Base-by-base conservation (phyloP, 2,797 vertebrate species). In the Aratinga solstitialis region DNA sequence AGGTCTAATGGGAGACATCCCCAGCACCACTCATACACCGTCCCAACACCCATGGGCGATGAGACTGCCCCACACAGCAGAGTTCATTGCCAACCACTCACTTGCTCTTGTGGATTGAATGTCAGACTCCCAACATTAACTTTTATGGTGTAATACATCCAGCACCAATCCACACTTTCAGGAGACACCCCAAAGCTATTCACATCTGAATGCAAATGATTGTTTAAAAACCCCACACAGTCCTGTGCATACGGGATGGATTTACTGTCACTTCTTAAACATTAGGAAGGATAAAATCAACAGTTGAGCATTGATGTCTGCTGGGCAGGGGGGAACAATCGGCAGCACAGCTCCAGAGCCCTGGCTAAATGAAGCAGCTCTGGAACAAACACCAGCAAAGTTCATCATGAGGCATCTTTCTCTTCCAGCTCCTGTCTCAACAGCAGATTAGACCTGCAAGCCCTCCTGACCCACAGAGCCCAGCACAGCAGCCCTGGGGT, bases 221-320 rank as follows among this genome's bases (percentile, higher is more conserved):
- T 71, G 34, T 76, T 95, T 87, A 69, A 96, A 93, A 43, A 66
- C 66, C 91, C 79, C 48, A 6, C 76, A 61, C 2, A 1, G 66
- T 80, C 68, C 80, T 78, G 27, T 29, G 74, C 38, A 7, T 59
- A 38, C 1, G 0, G 71, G 71, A 92, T 79, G 51, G 89, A 95
- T 94, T 94, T 89, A 73, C 87, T 92, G 90, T 91, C 93, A 76
- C 85, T 87, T 89, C 93, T 85, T 69, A 62, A 71, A 83, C 93
- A 94, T 74, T 76, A 74, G 81, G 78, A 94, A 50, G 48, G 90
- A 69, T 81, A 81, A 91, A 90, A 94, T 53, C 85, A 78, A 75
- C 36, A 85, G 78, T 58, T 42, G 58, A 88, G 83, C 66, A 89
- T 66, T 58, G 58, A 51, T 18, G 48, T 77, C 76, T 87, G 58